A percentile compares a stretch with the other conserved stretches of the same genome.
These are phyloP conservation scores for Crotalus tigris DNA, from an alignment of 2,113 vertebrate genomes.

Conservation along the genomic window DNA sequence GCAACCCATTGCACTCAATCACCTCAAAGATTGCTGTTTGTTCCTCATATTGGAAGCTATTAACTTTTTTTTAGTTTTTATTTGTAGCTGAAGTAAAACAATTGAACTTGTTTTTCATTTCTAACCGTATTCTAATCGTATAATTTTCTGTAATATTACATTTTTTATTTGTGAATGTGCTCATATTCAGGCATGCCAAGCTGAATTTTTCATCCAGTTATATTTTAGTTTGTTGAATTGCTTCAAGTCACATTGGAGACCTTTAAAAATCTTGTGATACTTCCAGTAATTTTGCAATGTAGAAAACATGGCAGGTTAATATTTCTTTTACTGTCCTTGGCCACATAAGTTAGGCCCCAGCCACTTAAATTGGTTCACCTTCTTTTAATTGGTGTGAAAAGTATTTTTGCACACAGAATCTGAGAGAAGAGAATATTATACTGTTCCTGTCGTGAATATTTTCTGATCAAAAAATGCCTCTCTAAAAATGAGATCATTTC, in stretches of 20 bases:
- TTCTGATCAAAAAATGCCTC: background rate
- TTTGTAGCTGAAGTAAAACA: slow-evolving; percentile 57
- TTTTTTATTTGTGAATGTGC: slow-evolving; percentile 65
- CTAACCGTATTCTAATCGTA: slow-evolving; percentile 51
- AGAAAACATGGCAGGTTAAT: slow-evolving; percentile 20
- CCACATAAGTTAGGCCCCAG: background rate
- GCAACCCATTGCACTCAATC: slow-evolving; percentile 66
- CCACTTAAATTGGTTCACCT: background rate
- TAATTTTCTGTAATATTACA: slow-evolving; percentile 57
- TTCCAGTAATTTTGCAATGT: slow-evolving; percentile 45
- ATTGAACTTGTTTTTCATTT: slow-evolving; percentile 60
- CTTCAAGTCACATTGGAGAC: slow-evolving; percentile 56
- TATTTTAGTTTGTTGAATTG: slow-evolving; percentile 65
- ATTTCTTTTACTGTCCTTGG: slow-evolving; percentile 39
- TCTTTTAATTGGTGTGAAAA: background rate
- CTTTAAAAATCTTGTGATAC: slow-evolving; percentile 55
- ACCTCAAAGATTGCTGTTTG: slow-evolving; percentile 64
- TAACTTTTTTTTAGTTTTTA: slow-evolving; percentile 63
- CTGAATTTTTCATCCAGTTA: slow-evolving; percentile 57
- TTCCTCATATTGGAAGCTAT: slow-evolving; percentile 65
- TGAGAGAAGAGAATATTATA: background rate
- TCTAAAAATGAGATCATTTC: background rate
- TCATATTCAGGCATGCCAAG: slow-evolving; percentile 53
- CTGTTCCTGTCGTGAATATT: background rate
- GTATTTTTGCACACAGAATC: background rate